Percentiles rank a stretch among this genome's conserved stretches.
These are phyloP conservation scores for Phenganax stokvisi DNA, from an alignment of 92 coral and sea anemone species.

Conservation along the genomic window DNA sequence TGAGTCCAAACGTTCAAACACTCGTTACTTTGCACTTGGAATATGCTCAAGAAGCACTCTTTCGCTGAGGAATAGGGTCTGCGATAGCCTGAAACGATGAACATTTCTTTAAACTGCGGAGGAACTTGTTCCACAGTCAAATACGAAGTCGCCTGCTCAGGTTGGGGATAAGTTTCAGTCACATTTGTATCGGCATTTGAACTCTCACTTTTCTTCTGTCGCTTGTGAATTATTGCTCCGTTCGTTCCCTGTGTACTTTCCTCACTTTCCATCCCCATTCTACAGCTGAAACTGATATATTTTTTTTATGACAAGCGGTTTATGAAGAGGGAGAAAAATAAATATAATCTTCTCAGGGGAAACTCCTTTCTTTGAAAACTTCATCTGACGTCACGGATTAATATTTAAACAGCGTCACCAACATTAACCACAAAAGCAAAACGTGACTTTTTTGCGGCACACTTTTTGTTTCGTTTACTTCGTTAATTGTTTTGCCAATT, in stretches of 20 bases:
- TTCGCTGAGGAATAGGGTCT: constrained; percentile 75
- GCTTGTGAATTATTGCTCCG: constrained; percentile 13
- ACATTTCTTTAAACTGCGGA: constrained; percentile 83
- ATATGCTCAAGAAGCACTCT: constrained; percentile 78
- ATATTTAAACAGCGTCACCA: constrained; percentile 35
- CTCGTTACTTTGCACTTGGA: constrained; percentile 66
- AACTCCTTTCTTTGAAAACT: not conserved
- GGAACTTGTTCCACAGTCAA: constrained; percentile 67
- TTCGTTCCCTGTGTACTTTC: not conserved
- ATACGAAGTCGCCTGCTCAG: not conserved
- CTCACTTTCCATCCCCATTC: not conserved
- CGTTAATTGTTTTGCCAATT: constrained; percentile 1
- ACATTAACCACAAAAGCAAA: not conserved
- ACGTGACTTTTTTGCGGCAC: not conserved
- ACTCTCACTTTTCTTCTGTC: constrained; percentile 3
- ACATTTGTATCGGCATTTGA: not conserved
- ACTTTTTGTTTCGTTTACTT: not conserved
- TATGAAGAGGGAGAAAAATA: not conserved
- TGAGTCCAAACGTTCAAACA: constrained; percentile 94
- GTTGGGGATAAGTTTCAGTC: not conserved
- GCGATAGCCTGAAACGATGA: constrained; percentile 74
- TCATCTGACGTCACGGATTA: constrained; percentile 21
- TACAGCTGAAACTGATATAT: not conserved
- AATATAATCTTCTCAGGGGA: not conserved
- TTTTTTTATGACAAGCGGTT: not conserved